phyloP scores from a whole-genome alignment of 2,113 vertebrate genomes.

The Proterorhinus semilunaris region DNA sequence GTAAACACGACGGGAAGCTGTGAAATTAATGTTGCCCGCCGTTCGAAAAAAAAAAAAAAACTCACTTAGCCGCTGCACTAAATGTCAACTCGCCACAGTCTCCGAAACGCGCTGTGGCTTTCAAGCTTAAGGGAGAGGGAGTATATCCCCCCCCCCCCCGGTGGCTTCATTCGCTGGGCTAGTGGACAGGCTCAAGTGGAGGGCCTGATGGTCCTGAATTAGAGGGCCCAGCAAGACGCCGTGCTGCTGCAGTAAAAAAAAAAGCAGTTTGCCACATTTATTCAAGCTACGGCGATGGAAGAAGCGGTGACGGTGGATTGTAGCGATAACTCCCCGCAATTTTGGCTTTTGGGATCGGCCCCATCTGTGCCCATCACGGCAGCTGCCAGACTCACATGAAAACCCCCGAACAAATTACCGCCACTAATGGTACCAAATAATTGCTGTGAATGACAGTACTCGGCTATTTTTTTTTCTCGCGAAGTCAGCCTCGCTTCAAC shows the following conservation, averaged over 20 bases:
- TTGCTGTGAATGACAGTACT: slow-evolving; percentile 37
- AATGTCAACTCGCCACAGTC: slow-evolving; percentile 69
- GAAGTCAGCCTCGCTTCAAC: slow-evolving; percentile 9
- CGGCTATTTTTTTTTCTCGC: slow-evolving; percentile 13
- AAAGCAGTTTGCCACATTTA: slow-evolving; percentile 61
- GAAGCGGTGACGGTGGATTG: slow-evolving; percentile 8
- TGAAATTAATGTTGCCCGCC: slow-evolving; percentile 61
- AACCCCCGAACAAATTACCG: slow-evolving; percentile 47
- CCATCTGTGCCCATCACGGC: slow-evolving; percentile 46
- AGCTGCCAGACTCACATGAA: slow-evolving; percentile 50
- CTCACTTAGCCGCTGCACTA: slow-evolving; percentile 56
- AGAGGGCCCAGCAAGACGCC: slow-evolving; percentile 45
- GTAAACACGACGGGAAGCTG: slow-evolving; percentile 49
- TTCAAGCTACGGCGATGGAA: slow-evolving; percentile 39
- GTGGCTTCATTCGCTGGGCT: slow-evolving; percentile 22
- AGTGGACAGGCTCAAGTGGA: slow-evolving; percentile 53
- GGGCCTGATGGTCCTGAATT: slow-evolving; percentile 63
- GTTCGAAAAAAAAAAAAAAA: slow-evolving; percentile 35
- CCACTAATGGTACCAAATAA: slow-evolving; percentile 61
- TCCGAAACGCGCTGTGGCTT: slow-evolving; percentile 52
- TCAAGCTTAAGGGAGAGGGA: slow-evolving; percentile 38
- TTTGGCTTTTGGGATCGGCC: slow-evolving; percentile 38
- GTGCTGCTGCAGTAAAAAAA: slow-evolving; percentile 41
- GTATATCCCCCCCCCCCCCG: slow-evolving; percentile 34
- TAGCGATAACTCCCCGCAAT: slow-evolving; percentile 52